Evolutionary conservation across 2,113 vertebrate species (phyloP), one percentile per base, ranked within the genome.

Genomic region (Hydropotes inermis): DNA sequence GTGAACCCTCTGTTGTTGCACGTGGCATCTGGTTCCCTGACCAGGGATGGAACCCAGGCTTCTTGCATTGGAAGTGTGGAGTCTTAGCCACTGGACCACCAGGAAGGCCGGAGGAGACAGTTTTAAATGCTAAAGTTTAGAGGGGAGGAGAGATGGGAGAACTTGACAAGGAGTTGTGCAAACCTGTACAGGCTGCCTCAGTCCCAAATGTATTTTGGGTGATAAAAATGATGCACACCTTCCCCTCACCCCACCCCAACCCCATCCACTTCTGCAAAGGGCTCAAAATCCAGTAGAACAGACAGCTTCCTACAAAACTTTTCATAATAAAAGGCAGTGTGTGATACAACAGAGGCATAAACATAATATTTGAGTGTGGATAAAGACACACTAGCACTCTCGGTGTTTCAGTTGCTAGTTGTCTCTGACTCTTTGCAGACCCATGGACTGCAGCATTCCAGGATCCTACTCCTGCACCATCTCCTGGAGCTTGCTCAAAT

Each of bases 191-290:
- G 43, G 67, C 47, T 39, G 36, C 50, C 67, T 50, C 36, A 23
- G 1, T 7, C 1, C 1, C 4, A 19, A 76, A 21, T 52, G 17
- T 36, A 16, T 15, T 61, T 52, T 3, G 0, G 39, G 28, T 39
- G 7, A 28, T 55, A 84, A 47, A 67, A 78, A 64, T 30, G n/a
- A 27, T 43, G 27, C 30, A 19, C 8, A 14, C 7, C 6, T 1
- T n/a, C 14, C 76, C 61, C 83, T 39, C 0, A 3, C 39, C 43
- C 6, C 23, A 45, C 13, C 25, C 16, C 23, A 7, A 4, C 39
- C 25, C 39, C 39, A 78, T 45, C 39, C 39, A 0, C 13, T 2
- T 27, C 74, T 15, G 23, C 74, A 78, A 78, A 78, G 74, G 39
- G 12, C 25, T 78, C 74, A 45, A 14, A 45, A 45, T 39, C 67